Base-by-base conservation (phyloP, 1,140 invertebrate species). In the Macrobrachium nipponense region DNA sequence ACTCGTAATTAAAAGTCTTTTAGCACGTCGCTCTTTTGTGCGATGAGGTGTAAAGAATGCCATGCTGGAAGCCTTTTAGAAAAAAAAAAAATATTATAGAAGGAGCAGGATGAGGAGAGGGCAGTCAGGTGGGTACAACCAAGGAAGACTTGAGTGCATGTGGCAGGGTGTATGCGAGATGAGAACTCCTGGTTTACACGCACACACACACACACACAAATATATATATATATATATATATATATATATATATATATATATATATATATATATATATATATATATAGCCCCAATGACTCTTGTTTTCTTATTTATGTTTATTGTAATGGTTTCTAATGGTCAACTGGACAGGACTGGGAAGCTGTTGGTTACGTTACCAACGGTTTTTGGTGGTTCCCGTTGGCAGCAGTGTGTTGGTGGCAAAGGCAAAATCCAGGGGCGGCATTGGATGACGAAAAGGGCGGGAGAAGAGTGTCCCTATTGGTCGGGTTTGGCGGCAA, bases 181-280 rank as follows among this genome's bases (percentile, higher is more conserved):
- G 20, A 27, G 60, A 20, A n/a, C 12, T 18, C 17, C 18, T 2
- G 14, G 17, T 36, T 36, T 36, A 36, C 27, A 36, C 4, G 1
- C 4, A 36, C 4, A 36, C 4, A 36, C 4, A 62, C 5, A 62
- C 5, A 62, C 5, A 62, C 5, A 62, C 5, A 62, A 3, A 62
- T 62, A 62, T 62, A 62, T 62, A 62, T 62, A 62, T 62, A 62
- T 62, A 62, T n/a, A 62, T 62, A 62, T 62, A 62, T 62, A 62
- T 62, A 62, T n/a, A 62, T 62, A 62, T 62, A 62, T 62, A 62
- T 62, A 62, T 62, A 62, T n/a, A 62, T 62, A 62, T 62, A 62
- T 62, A 62, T 62, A 62, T 62, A 62, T 62, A 62, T 62, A 62
- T 62, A 62, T 62, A 62, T 62, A 62, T 36, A 36, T 36, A 36